Evolutionary conservation across 2,797 vertebrate species (phyloP).

Genomic region (Helostoma temminkii): DNA sequence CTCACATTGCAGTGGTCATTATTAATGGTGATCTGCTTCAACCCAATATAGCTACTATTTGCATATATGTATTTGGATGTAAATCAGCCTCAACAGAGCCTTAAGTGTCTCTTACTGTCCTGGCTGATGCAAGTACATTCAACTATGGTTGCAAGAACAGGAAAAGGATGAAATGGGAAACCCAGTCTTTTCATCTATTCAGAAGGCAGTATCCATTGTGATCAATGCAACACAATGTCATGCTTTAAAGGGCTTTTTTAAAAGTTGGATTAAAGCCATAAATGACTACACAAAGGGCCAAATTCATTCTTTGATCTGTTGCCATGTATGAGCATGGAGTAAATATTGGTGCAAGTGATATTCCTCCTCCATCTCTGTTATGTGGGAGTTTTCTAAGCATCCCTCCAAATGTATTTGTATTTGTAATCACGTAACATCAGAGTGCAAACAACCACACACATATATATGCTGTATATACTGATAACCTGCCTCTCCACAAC

Average conservation of each 20-base stretch:
- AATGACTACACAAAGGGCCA: slow-evolving; percentile 22
- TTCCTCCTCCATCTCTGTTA: not conserved
- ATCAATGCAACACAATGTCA: slow-evolving; percentile 36
- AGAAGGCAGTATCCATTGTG: slow-evolving; percentile 27
- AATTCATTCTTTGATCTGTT: slow-evolving; percentile 41
- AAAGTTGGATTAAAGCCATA: slow-evolving; percentile 18
- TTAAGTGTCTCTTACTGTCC: slow-evolving; percentile 16
- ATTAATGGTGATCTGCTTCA: not conserved
- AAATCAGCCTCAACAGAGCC: not conserved
- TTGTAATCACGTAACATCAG: slow-evolving; percentile 11
- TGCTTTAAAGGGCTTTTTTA: slow-evolving; percentile 21
- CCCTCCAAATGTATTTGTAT: slow-evolving; percentile 6
- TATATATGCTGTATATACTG: too few species aligned
- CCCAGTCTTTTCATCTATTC: slow-evolving; percentile 46
- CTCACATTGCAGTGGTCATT: not conserved
- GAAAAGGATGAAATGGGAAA: not conserved
- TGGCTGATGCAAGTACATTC: not conserved
- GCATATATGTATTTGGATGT: slow-evolving; percentile 1
- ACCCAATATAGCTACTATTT: not conserved
- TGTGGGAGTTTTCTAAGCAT: slow-evolving; percentile 22
- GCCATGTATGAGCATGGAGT: slow-evolving; percentile 21
- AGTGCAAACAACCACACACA: not conserved
- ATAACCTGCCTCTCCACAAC: too few species aligned
- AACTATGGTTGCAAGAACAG: slow-evolving; percentile 14
- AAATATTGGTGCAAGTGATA: slow-evolving; percentile 18